Base-by-base conservation (phyloP, 2,888 invertebrate genomes). In the Odontomyia ornata region DNA sequence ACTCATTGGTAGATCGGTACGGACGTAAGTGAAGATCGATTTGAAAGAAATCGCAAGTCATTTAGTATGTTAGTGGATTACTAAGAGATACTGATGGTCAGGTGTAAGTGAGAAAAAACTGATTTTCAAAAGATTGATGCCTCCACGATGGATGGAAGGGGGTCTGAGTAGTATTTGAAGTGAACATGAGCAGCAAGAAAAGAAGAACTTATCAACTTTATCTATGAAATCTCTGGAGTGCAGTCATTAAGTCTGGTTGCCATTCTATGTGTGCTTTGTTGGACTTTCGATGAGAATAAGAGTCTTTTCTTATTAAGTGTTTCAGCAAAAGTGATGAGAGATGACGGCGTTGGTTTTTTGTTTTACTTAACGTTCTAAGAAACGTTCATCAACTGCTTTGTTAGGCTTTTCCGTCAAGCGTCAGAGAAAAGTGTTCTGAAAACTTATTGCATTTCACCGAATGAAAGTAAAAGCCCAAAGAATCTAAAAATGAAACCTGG, bases 11-110 rank as follows among this genome's bases (percentile, higher is more conserved):
- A 36, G 36, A 36, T 36, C 9, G 36, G 9, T 36, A 36, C n/a
- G n/a, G 36, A 36, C 36, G 36, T 36, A 9, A 5, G 36, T 3
- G 3, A 36, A 36, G 36, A 36, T 36, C 36, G 36, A 52, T 52
- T 52, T 52, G 52, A 60, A 73, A 73, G 73, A 73, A 73, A 73
- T 73, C 73, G 57, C 73, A 73, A 73, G 73, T 73, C 73, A 73
- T 57, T 73, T 73, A 73, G 57, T 73, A 57, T 73, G 73, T 73
- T 73, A 73, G 73, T 73, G 57, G 73, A 73, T 56, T 73, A 73
- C 57, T 57, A 73, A 73, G 57, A 57, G 15, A 47, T 28, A 47
- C 18, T 52, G 47, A 52, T 28, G 47, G 23, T 13, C 23, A 69
- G 69, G 52, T 52, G 52, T 52, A 18, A 36, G 23, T 60, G 60